Conservation (phyloP, 2,797 vertebrate genomes). For the Typhlichthys subterraneus region DNA sequence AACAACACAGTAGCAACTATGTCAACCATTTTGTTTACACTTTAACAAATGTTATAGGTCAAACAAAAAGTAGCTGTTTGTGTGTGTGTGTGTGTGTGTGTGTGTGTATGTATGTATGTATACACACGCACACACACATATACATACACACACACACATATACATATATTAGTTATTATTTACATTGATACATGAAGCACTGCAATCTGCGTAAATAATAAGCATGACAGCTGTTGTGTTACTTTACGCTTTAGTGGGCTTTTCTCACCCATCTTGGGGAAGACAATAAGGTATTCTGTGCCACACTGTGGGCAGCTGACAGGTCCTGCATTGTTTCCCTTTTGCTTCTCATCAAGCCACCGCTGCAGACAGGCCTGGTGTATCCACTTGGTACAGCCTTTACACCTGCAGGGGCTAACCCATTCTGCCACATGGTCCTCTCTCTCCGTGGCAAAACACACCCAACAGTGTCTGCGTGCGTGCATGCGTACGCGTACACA, state of each 20-base stretch:
- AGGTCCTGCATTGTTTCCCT: slow-evolving; percentile 65
- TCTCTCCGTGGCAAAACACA: slow-evolving; percentile 79
- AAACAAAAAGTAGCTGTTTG: no score
- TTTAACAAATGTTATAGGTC: no score
- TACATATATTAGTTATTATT: no score
- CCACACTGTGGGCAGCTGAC: slow-evolving; percentile 82
- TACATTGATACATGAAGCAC: not conserved
- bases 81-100: no score
- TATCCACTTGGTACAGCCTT: slow-evolving; percentile 84
- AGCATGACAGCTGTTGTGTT: no score
- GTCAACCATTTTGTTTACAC: not conserved
- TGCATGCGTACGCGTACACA: no score
- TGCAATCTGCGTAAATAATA: not conserved
- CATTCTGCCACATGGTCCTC: slow-evolving; percentile 78
- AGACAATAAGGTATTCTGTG: slow-evolving; percentile 75
- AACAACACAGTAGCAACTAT: not conserved
- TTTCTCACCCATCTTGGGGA: slow-evolving; percentile 76
- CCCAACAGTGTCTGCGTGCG: slow-evolving; percentile 79
- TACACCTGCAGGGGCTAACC: slow-evolving; percentile 82
- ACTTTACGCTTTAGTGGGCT: not conserved
- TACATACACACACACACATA: no score
- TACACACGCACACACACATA: no score
- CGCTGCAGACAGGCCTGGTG: slow-evolving; percentile 82
- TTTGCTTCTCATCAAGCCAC: slow-evolving; percentile 84
- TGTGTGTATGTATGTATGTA: no score